These are phyloP conservation scores for Hiodon alosoides DNA, from an alignment of 2,113 vertebrate species.

Conservation along the genomic window DNA sequence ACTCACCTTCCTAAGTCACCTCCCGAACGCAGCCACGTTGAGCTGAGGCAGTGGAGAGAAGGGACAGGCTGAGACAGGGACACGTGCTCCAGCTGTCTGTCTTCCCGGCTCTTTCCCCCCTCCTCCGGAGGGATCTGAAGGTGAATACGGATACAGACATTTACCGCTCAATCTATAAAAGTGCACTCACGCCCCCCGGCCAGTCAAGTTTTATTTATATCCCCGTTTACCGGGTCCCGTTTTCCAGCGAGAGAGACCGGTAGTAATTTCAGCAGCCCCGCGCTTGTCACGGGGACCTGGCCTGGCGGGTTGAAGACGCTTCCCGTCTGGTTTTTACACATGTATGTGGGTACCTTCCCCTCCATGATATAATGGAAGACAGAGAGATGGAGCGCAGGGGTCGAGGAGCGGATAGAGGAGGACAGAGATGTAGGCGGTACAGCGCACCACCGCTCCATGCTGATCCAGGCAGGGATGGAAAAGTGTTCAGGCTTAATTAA, in stretches of 20 bases:
- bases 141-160: not conserved
- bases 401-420: no score
- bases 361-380: no score
- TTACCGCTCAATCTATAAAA: not conserved
- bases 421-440: no score
- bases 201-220: constrained; percentile 11
- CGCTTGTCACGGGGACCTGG: not conserved
- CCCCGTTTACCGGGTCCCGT: not conserved
- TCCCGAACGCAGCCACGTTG: no score
- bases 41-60: not conserved
- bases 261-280: constrained; percentile 13
- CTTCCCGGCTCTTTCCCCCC: not conserved
- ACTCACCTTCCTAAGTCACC: no score
- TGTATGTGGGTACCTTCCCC: not conserved
- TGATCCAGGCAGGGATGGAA: no score
- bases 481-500: no score
- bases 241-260: constrained; percentile 5
- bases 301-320: not conserved
- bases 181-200: not conserved
- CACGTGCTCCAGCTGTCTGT: not conserved
- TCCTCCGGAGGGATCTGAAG: not conserved
- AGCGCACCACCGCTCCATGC: no score
- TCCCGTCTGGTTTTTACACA: not conserved
- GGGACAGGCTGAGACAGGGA: not conserved
- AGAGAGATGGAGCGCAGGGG: no score